Evolutionary conservation across 2,888 invertebrate genomes (phyloP).

Genomic region (Tethea ocularis): DNA sequence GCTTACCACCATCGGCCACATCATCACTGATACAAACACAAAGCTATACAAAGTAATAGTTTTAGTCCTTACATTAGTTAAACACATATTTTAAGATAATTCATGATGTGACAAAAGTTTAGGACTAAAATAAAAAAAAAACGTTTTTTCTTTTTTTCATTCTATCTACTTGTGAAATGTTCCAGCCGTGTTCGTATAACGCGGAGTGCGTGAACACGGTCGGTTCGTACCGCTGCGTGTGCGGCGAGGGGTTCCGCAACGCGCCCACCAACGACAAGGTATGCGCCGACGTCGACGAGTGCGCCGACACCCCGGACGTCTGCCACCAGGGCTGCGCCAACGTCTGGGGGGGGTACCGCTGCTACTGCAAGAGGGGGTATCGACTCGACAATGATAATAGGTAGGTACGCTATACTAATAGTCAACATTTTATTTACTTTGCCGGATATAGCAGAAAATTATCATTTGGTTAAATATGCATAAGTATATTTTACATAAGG

Average conservation of each 20-base stretch:
- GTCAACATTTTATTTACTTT: too few species aligned
- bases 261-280: constrained; percentile 76
- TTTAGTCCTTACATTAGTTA: too few species aligned
- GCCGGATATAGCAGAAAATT: too few species aligned
- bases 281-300: constrained; percentile 88
- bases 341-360: constrained; percentile 95
- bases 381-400: constrained; percentile 86
- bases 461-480: too few species aligned
- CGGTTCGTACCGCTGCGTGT: constrained; percentile 76
- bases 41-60: too few species aligned
- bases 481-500: too few species aligned
- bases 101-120: too few species aligned
- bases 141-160: too few species aligned
- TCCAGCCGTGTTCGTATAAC: constrained; percentile 71
- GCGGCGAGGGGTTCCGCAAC: constrained; percentile 70
- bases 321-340: constrained; percentile 97
- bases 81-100: too few species aligned
- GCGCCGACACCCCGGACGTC: constrained; percentile 71
- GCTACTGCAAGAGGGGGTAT: constrained; percentile 94
- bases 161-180: constrained; percentile 13
- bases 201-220: constrained; percentile 73
- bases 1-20: too few species aligned
- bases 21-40: too few species aligned
- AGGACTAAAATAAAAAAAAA: too few species aligned
- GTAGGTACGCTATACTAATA: neutral